Evolutionary conservation across 2,797 vertebrate species (phyloP).

Genomic region (Aldrovandia affinis): DNA sequence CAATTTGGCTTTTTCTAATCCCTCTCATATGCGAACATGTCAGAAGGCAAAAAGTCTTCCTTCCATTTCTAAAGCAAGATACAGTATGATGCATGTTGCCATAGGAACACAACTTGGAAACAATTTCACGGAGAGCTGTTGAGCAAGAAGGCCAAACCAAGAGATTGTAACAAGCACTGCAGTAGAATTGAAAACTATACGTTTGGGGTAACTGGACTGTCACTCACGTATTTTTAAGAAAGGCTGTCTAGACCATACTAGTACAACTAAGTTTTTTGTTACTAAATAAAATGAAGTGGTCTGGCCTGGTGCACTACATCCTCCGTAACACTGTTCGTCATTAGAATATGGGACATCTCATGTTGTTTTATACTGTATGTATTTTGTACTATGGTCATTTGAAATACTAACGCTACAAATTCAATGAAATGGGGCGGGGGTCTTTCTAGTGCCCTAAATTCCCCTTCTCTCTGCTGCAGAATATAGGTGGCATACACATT

Average conservation of each 20-base stretch:
- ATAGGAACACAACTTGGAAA: constrained; percentile 26
- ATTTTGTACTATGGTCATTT: not conserved
- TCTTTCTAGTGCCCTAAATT: constrained; percentile 20
- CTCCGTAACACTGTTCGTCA: not conserved
- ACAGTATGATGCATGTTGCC: not conserved
- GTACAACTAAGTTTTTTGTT: not conserved
- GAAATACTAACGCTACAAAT: not conserved
- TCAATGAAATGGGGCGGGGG: constrained; percentile 24
- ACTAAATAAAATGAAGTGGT: not conserved
- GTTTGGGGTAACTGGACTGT: not conserved
- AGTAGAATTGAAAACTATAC: not conserved
- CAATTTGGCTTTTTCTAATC: constrained; percentile 8
- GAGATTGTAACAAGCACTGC: not conserved
- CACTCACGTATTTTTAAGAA: not conserved
- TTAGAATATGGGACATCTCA: not conserved
- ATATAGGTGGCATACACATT: not conserved
- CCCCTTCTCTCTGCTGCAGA: not conserved
- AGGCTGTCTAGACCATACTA: not conserved
- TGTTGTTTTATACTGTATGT: not conserved
- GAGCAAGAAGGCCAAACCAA: not conserved
- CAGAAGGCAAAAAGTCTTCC: constrained; percentile 1
- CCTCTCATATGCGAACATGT: not conserved
- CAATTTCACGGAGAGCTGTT: not conserved
- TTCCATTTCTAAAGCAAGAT: constrained; percentile 1
- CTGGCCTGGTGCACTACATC: not conserved